Evolutionary conservation across 2,113 vertebrate species (phyloP), one percentile per base, ranked within the genome.

Genomic region (Zeus faber): DNA sequence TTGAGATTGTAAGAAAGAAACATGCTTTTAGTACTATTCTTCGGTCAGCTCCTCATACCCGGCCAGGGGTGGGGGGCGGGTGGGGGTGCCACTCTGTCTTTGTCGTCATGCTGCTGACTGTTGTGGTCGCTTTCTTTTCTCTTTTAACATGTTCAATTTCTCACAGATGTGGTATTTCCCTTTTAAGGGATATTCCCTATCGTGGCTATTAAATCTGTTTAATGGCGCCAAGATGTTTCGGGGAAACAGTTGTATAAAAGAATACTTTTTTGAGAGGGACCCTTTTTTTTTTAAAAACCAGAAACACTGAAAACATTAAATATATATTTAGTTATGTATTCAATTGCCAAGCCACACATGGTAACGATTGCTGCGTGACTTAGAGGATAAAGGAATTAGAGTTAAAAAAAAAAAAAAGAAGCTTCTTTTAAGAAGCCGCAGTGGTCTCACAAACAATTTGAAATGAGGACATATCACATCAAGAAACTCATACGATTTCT

Each of bases 111-210:
- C 72, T 21, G 68, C 62, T 70, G 72, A 83, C 76, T 85, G 77
- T 85, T 87, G 83, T 84, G 83, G 77, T 81, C 72, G 81, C 50
- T 55, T 58, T n/a, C n/a, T n/a, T n/a, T n/a, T n/a, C n/a, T n/a
- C n/a, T 54, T 72, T 65, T 62, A 71, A 81, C 72, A 77, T 76
- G 69, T 84, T 76, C 73, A 84, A 79, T 87, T 80, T 72, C 70
- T 85, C 73, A 73, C 79, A 86, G 80, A 88, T 84, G 85, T 83
- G 75, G 69, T 17, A 49, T 79, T n/a, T 76, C 49, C 67, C 78
- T 86, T 85, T 82, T 76, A 84, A 84, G 74, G 57, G 79, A 83
- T 85, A 85, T 86, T 84, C 66, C 46, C 84, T 78, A 81, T 85
- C 84, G 71, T 11, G 62, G 64, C 59, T 62, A 80, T 85, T 83